Evolutionary conservation across 2,797 vertebrate species (phyloP), one percentile per base, ranked within the genome.

Genomic region (Chaetophractus vellerosus): DNA sequence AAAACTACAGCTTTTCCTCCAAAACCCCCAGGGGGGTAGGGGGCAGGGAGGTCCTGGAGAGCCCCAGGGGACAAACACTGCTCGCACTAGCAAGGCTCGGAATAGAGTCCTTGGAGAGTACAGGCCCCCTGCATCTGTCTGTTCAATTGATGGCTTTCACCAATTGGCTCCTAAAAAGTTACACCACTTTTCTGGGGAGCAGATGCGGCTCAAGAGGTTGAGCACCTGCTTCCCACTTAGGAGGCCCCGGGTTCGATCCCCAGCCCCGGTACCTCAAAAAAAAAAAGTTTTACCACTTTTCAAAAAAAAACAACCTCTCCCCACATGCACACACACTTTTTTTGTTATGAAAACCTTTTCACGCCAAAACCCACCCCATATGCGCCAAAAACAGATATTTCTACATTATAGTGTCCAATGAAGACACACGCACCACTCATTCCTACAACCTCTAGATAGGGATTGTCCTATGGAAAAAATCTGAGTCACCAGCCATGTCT

Each of bases 401-500:
- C 63, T 38, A 23, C n/a, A 3, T 36, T 23, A 33, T 0, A 0
- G 15, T 52, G 84, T 86, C 69, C 36, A 23, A 31, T 0, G 6
- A 90, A 69, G 84, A 41, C 63, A 9, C 1, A 0, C 31, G 33
- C 6, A 9, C 55, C 69, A 31, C 81, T 28, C 15, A 9, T 0
- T 79, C 48, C 88, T 16, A 26, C 19, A 0, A 2, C 31, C 66
- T 33, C n/a, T 0, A 4, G 6, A n/a, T 86, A 76, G 78, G 86
- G 82, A 6, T 3, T 2, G 9, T 18, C 63, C 3, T 1, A 0
- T 1, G 84, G 61, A 28, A 36, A 11, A 10, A 28, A 3, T 33
- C 78, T 3, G 36, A 45, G 57, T 5, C 0, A 5, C 0, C 0
- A 0, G 21, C 68, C 57, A 11, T 4, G 38, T 63, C 18, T n/a